A percentile compares a stretch with the other conserved stretches of the same genome.
Conservation (phyloP, 2,113 vertebrate genomes). For the Zosterops pallidus region DNA sequence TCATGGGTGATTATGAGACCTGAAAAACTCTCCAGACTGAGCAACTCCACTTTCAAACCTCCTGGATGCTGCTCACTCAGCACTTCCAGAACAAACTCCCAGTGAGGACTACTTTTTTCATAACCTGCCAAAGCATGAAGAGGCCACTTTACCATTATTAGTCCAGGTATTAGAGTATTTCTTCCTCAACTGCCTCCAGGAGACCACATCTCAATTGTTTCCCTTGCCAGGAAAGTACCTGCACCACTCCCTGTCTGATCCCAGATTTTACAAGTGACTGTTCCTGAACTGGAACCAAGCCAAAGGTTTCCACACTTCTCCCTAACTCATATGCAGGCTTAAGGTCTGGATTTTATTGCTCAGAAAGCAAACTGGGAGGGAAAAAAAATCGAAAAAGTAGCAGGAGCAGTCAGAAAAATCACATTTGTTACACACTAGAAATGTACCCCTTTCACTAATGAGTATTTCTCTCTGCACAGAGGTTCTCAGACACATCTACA, state of each 20-base stretch:
- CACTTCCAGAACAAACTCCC: not conserved
- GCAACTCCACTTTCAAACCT: not conserved
- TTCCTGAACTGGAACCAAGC: not conserved
- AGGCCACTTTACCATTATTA: not conserved
- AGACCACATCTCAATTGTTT: not conserved
- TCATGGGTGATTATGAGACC: not conserved
- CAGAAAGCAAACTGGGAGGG: accelerated
- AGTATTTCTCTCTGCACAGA: not conserved
- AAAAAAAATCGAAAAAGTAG: not conserved
- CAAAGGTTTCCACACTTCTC: not conserved
- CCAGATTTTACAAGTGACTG: not conserved
- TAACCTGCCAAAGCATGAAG: not conserved
- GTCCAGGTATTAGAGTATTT: not conserved
- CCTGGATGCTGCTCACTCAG: not conserved
- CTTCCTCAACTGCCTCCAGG: not conserved
- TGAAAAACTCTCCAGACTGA: not conserved
- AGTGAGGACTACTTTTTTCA: not conserved
- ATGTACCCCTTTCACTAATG: not conserved
- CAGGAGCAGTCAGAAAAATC: not conserved
- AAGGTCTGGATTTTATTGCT: not conserved
- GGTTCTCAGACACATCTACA: constrained; percentile 17
- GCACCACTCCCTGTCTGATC: not conserved
- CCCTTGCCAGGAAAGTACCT: not conserved
- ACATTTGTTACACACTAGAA: not conserved
- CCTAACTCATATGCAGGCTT: not conserved